A percentile compares a stretch with the other conserved stretches of the same genome.
phyloP scores from a whole-genome alignment of 2,113 vertebrate genomes.

The Datnioides undecimradiatus region DNA sequence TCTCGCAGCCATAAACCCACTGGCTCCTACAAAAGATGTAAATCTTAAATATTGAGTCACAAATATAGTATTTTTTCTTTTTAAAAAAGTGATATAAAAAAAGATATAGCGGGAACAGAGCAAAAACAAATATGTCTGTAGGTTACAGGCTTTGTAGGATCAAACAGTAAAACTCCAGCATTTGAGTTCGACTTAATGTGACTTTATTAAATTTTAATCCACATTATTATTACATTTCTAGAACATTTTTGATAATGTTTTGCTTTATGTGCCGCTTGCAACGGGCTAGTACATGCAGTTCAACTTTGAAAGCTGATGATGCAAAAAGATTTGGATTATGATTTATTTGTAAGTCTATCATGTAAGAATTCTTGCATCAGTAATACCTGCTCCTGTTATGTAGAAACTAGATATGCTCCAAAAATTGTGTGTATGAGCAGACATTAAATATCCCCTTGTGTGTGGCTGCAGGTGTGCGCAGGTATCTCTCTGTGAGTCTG shows the following conservation, averaged over 20 bases:
- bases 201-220: too few relatives aligned
- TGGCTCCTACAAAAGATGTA: background rate
- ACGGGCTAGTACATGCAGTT: background rate
- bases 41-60: background rate
- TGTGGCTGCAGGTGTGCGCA: conserved; percentile 20
- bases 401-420: conserved; percentile 2
- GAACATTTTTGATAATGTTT: too few relatives aligned
- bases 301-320: background rate
- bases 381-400: background rate
- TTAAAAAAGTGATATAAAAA: too few relatives aligned
- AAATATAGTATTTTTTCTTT: background rate
- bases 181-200: too few relatives aligned
- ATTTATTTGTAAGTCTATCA: conserved; percentile 3
- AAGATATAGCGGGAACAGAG: too few relatives aligned
- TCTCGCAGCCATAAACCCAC: too few relatives aligned
- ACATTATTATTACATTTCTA: too few relatives aligned
- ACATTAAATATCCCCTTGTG: background rate
- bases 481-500: background rate
- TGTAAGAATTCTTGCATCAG: too few relatives aligned
- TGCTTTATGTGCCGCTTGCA: background rate
- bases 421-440: background rate
- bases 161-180: too few relatives aligned
- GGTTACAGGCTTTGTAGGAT: background rate
- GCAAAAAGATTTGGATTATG: conserved; percentile 1
- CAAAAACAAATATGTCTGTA: too few relatives aligned